Base-by-base conservation (phyloP, 37 sponge, comb jelly and placozoan species). In the Oopsacas minuta region DNA sequence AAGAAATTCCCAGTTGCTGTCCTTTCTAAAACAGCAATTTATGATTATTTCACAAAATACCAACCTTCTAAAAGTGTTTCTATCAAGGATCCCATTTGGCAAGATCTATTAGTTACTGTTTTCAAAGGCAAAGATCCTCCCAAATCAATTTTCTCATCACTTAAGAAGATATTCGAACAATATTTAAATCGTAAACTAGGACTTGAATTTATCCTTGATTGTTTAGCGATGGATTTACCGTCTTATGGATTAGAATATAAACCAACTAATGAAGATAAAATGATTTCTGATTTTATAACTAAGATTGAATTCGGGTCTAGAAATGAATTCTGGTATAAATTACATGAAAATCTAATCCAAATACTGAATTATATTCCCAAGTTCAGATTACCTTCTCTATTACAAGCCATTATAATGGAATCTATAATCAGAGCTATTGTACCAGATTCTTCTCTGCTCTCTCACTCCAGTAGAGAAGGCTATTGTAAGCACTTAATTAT, bases 341-440 rank as follows among this genome's bases (percentile, higher is more conserved):
- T 61, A 10, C 75, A 61, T 61, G 22, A 61, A 34, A 61, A 61
- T 20, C 30, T 61, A 3, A 3, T 61, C 5, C 17, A 61, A 32
- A 10, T 61, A 7, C 30, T 61, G 5, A n/a, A 61, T 61, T 61
- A 25, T 25, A 61, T 61, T 12, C 75, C 75, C 22, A 61, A 61
- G 22, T 34, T 20, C 32, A 61, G 75, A 61, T 3, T 61, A 32
- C 75, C 75, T 25, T 61, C 75, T n/a, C 7, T 61, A 3, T n/a
- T 61, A 5, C 75, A 61, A 25, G 75, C 28, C 20, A 61, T n/a
- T 32, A 61, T 61, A 61, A 25, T 61, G 75, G 75, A 61, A 32
- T n/a, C 75, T n/a, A 25, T 61, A 34, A 32, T 25, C 22, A 61
- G 75, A 61, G 75, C 75, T 61, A 61, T 61, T 61, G 75, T 61